These are phyloP conservation scores for Speoplatyrhinus poulsoni DNA, from an alignment of 2,113 vertebrate genomes.

Conservation along the genomic window DNA sequence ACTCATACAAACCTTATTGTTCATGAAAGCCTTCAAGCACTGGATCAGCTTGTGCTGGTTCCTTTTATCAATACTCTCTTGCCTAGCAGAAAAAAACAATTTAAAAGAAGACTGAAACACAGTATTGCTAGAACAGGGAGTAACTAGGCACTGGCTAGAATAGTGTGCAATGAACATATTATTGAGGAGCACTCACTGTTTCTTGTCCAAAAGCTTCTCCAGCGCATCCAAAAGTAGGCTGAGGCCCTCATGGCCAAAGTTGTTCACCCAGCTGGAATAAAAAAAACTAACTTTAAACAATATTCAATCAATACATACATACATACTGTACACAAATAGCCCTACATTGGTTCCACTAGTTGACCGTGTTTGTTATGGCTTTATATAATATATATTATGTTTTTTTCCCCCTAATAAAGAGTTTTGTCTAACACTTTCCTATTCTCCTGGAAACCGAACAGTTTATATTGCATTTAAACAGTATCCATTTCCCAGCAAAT, in stretches of 20 bases:
- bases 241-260: constrained; percentile 97
- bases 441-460: constrained; percentile 14
- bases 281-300: constrained; percentile 22
- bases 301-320: constrained; percentile 9
- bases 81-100: constrained; percentile 72
- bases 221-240: constrained; percentile 89
- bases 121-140: not conserved
- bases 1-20: constrained; percentile 90
- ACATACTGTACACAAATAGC: not conserved
- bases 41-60: constrained; percentile 98
- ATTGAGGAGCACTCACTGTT: constrained; percentile 83
- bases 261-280: constrained; percentile 92
- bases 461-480: constrained; percentile 51
- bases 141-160: not conserved
- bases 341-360: not conserved
- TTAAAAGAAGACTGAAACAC: not conserved
- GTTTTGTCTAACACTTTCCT: constrained; percentile 24
- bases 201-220: constrained; percentile 96
- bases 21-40: constrained; percentile 99
- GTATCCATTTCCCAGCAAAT: constrained; percentile 64
- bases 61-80: constrained; percentile 93
- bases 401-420: constrained; percentile 45
- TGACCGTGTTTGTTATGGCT: not conserved
- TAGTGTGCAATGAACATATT: not conserved
- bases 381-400: too few relatives aligned